Evolutionary conservation across 2,113 vertebrate species (phyloP), one percentile per base, ranked within the genome.

Genomic region (Chloropsis cyanopogon): DNA sequence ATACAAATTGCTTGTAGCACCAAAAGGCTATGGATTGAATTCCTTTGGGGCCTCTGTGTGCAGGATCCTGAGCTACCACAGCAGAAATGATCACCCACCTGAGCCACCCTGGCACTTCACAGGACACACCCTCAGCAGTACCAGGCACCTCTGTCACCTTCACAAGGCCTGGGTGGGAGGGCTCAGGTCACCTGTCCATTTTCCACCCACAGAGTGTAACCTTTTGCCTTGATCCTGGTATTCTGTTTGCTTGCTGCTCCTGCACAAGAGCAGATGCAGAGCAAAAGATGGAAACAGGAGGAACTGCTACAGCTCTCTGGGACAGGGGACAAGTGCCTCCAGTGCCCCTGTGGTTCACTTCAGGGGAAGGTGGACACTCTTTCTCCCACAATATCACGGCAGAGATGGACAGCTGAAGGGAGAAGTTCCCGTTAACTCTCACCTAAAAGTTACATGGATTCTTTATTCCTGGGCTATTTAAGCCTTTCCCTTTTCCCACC

Each of bases 1-100:
- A 15, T 12, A 20, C 7, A 54, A 57, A 31, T 18, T 37, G 15
- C 24, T 85, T 10, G 3, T 53, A 82, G 41, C 0, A 0, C 22
- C 17, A 24, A 78, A 57, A 7, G 7, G 7, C 8, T 9, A 24
- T 1, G 28, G 37, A 28, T 0, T 42, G 20, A 81, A 53, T 82
- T 49, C 42, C 28, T 82, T 8, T 3, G 2, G n/a, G 22, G 7
- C 14, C 15, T 56, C 42, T 47, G 39, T 13, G 6, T 35, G 28
- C 41, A 56, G n/a, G 49, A 69, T 63, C 49, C 71, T 42, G 76
- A 77, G 28, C n/a, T 66, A n/a, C 42, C 41, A 15, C 14, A 46
- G 72, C 39, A 88, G 71, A 77, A 90, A 77, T 19, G 46, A 70
- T 11, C 18, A 24, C 13, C 11, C 4, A 3, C 25, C 47, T 5